phyloP scores from a whole-genome alignment of 2,797 vertebrate species.

The Clarias fuscus region DNA sequence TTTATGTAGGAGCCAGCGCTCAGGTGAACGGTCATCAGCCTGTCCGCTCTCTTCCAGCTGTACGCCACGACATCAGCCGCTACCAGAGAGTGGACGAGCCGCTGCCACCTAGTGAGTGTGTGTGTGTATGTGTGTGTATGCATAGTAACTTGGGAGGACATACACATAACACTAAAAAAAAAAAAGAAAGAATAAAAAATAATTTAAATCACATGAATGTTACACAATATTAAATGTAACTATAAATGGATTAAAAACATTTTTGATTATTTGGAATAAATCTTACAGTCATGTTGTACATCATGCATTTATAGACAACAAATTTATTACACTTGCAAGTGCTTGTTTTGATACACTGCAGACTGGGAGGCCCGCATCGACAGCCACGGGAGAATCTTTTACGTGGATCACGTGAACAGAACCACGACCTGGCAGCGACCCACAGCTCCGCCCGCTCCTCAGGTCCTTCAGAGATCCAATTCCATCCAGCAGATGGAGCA shows the following conservation, averaged over 20 bases:
- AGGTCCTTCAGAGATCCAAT: constrained; percentile 91
- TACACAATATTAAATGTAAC: neutral
- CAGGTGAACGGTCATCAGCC: constrained; percentile 85
- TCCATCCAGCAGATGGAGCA: constrained; percentile 98
- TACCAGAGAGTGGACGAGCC: constrained; percentile 96
- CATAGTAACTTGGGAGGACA: neutral
- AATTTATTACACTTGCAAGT: neutral
- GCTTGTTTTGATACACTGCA: constrained; percentile 52
- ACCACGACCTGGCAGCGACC: constrained; percentile 96
- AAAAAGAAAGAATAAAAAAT: no score
- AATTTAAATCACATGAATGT: no score
- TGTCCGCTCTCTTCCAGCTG: constrained; percentile 82
- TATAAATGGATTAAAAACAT: neutral
- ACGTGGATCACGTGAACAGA: constrained; percentile 94
- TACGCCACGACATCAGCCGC: constrained; percentile 89
- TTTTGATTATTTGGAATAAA: neutral
- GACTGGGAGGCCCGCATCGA: constrained; percentile 98
- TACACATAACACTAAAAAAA: no score
- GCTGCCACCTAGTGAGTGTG: constrained; percentile 89
- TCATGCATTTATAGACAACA: neutral
- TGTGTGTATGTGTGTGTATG: constrained; percentile 31
- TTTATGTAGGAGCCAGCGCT: constrained; percentile 68
- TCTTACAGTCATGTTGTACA: neutral
- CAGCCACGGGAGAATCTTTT: constrained; percentile 94
- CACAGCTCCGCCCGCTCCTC: constrained; percentile 85